A percentile compares a stretch with the other conserved stretches of the same genome.
These are phyloP conservation scores for Ia io DNA, from an alignment of 2,113 vertebrate species.

Conservation along the genomic window DNA sequence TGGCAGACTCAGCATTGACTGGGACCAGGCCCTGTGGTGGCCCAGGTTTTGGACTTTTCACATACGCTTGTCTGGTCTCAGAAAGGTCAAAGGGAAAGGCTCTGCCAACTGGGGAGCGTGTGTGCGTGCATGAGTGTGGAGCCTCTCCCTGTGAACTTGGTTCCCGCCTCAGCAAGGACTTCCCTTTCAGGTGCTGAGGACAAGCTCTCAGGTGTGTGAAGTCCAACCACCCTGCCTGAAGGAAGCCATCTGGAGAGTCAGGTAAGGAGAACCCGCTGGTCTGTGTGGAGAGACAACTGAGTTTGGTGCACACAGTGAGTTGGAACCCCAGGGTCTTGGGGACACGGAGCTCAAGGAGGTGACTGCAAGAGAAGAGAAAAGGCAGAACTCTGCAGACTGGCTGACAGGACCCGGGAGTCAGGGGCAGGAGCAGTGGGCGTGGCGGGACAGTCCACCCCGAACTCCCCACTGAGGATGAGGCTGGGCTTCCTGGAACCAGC, in stretches of 20 bases:
- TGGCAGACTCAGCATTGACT: conserved; percentile 56
- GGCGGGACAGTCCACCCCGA: neutral
- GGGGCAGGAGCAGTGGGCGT: neutral
- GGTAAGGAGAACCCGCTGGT: neutral
- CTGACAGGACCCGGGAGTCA: conserved; percentile 65
- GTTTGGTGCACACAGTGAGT: conserved; percentile 21
- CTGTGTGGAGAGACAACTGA: conserved; percentile 19
- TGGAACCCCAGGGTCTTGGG: conserved; percentile 55
- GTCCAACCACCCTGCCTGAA: conserved; percentile 38
- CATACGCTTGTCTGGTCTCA: conserved; percentile 47
- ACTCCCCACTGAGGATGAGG: neutral
- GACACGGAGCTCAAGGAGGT: conserved; percentile 27
- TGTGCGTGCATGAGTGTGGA: neutral
- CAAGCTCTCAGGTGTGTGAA: conserved; percentile 23
- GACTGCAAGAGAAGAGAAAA: conserved; percentile 70
- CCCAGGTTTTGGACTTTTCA: conserved; percentile 60
- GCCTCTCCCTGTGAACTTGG: neutral
- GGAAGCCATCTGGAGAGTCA: conserved; percentile 46
- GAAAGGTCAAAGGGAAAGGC: conserved; percentile 9
- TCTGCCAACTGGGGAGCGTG: neutral
- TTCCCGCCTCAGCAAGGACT: neutral
- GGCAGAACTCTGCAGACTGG: conserved; percentile 59
- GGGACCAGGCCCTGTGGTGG: conserved; percentile 54
- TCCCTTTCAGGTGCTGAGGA: conserved; percentile 30
- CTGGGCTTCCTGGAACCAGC: conserved; percentile 32